Percentiles rank a stretch among this genome's conserved stretches.
Conservation (phyloP, 2,113 vertebrate species). For the Dromaius novaehollandiae region DNA sequence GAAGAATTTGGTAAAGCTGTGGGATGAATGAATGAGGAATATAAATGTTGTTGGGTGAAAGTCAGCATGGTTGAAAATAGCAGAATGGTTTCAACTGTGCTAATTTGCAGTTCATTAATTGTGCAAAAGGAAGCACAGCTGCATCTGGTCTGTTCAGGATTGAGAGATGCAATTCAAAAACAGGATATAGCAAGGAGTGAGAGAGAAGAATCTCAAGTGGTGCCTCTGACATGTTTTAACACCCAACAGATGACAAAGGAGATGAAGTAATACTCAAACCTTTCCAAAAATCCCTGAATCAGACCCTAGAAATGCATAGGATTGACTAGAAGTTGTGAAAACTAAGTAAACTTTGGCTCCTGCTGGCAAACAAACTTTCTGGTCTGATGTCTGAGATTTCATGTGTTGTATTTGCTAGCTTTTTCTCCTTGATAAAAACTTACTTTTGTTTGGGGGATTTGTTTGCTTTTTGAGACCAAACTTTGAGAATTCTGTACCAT, state of each 20-base stretch:
- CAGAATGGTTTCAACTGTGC: neutral
- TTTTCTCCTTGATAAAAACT: neutral
- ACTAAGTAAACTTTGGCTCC: neutral
- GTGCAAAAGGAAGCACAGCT: slow-evolving; percentile 4
- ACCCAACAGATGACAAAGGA: neutral
- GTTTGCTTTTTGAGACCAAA: neutral
- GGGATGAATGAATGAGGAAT: neutral
- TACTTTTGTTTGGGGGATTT: neutral
- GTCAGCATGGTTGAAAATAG: neutral
- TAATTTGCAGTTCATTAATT: neutral
- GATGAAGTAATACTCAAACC: neutral
- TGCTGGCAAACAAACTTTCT: neutral
- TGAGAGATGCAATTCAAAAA: neutral
- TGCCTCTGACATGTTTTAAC: neutral
- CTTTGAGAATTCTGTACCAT: neutral
- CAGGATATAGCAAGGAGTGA: neutral
- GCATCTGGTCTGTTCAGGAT: neutral
- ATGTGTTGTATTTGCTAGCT: neutral
- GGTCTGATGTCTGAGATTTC: neutral
- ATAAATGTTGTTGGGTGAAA: neutral
- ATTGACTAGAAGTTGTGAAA: neutral
- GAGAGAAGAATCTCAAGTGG: neutral
- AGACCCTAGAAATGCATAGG: neutral
- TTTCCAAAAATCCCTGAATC: neutral
- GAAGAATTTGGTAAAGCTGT: neutral